Percentiles rank a stretch among this genome's conserved stretches.
phyloP scores from a whole-genome alignment of 2,888 invertebrate genomes.

The Orthosia gracilis region DNA sequence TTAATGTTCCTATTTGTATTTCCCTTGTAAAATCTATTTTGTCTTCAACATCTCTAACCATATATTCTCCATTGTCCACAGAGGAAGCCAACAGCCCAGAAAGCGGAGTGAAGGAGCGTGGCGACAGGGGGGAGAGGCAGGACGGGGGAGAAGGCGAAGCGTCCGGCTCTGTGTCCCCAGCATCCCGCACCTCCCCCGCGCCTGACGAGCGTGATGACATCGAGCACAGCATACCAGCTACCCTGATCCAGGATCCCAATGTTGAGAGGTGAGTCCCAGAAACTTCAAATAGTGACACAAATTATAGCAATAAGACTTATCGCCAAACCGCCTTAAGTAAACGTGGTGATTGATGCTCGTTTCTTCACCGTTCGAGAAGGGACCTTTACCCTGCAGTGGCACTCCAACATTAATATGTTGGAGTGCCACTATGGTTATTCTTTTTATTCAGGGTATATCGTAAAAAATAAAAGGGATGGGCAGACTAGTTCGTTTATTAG shows the following conservation, averaged over 20 bases:
- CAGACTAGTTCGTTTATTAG: too few relatives aligned
- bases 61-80: conserved; percentile 78
- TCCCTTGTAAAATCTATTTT: background rate
- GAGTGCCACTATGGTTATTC: too few relatives aligned
- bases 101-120: conserved; percentile 91
- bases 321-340: too few relatives aligned
- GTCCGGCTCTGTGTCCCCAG: conserved; percentile 85
- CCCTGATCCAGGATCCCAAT: conserved; percentile 90
- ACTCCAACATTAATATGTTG: too few relatives aligned
- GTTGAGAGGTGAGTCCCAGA: conserved; percentile 82
- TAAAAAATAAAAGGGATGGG: too few relatives aligned
- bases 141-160: conserved; percentile 87
- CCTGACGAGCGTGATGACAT: conserved; percentile 89
- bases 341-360: too few relatives aligned
- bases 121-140: conserved; percentile 87
- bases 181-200: conserved; percentile 81
- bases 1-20: background rate
- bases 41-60: conserved; percentile 26
- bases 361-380: too few relatives aligned
- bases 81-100: conserved; percentile 92
- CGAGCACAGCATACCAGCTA: conserved; percentile 91
- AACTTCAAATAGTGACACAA: too few relatives aligned
- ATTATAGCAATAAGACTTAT: too few relatives aligned
- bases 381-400: too few relatives aligned
- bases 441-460: too few relatives aligned